Evolutionary conservation across 2,888 invertebrate genomes (phyloP).

Genomic region (Clostera curtula): DNA sequence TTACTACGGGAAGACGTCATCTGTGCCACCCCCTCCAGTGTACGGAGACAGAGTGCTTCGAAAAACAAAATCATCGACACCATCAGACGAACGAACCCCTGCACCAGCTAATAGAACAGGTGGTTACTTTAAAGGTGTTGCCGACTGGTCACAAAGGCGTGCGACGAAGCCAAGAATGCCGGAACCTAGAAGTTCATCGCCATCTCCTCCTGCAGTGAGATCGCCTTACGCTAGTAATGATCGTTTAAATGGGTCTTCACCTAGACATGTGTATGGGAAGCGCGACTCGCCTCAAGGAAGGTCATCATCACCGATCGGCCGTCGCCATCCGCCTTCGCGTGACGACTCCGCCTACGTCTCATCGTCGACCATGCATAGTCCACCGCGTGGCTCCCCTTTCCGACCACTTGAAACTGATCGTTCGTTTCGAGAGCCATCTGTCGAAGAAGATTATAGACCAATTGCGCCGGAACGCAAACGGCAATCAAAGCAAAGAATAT

Average conservation of each 20-base stretch:
- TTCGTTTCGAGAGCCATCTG: conserved; percentile 65
- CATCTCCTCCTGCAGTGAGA: conserved; percentile 57
- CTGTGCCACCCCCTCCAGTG: conserved; percentile 58
- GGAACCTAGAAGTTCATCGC: conserved; percentile 62
- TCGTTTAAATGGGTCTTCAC: conserved; percentile 54
- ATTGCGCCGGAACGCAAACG: conserved; percentile 81
- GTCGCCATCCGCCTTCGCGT: conserved; percentile 67
- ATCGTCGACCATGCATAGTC: conserved; percentile 73
- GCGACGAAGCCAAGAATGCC: conserved; percentile 70
- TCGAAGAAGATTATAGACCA: conserved; percentile 68
- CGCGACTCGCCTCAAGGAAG: conserved; percentile 61
- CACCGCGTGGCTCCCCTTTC: conserved; percentile 69
- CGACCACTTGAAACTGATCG: conserved; percentile 61
- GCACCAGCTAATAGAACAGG: conserved; percentile 58
- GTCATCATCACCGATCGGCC: conserved; percentile 55
- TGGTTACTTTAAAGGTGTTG: conserved; percentile 83
- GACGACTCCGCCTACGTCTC: conserved; percentile 75
- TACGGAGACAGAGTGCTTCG: conserved; percentile 65
- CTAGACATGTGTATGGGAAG: conserved; percentile 57
- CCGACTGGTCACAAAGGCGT: conserved; percentile 85
- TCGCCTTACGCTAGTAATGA: conserved; percentile 61
- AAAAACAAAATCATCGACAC: conserved; percentile 70
- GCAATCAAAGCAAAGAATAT: conserved; percentile 68
- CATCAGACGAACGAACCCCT: conserved; percentile 65
- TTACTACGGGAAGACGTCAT: conserved; percentile 59